A percentile compares a stretch with the other conserved stretches of the same genome.
phyloP scores from a whole-genome alignment of 1,140 invertebrate genomes.

The Holotrichia oblita region DNA sequence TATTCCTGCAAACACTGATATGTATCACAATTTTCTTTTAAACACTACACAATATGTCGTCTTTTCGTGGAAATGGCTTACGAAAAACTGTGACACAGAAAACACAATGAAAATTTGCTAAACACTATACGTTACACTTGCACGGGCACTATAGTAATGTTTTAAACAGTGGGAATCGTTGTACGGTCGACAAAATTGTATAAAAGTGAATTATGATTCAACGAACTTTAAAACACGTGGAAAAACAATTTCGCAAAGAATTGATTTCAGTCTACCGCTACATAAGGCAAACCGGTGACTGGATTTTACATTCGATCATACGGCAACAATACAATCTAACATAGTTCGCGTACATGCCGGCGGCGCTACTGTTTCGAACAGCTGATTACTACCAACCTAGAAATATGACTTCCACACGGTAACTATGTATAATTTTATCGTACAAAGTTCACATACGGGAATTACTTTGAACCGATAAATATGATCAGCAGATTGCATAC shows the following conservation, averaged over 20 bases:
- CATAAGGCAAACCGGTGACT: constrained; percentile 19
- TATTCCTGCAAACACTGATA: constrained; percentile 19
- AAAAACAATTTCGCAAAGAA: constrained; percentile 11
- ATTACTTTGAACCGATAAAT: no score
- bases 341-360: not conserved
- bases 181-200: not conserved
- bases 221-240: constrained; percentile 12
- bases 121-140: not conserved
- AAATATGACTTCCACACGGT: not conserved
- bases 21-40: not conserved
- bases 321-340: not conserved
- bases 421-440: not conserved
- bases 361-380: not conserved
- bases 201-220: not conserved
- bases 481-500: no score
- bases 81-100: not conserved
- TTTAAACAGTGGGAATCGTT: not conserved
- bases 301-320: constrained; percentile 8
- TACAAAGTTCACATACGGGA: no score
- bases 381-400: not conserved
- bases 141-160: not conserved
- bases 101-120: constrained; percentile 1
- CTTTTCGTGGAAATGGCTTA: not conserved
- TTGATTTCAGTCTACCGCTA: constrained; percentile 9
- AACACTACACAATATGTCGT: constrained; percentile 20